Evolutionary conservation across 37 sponge, comb jelly and placozoan genomes (phyloP).

Genomic region (Tethya wilhelma): DNA sequence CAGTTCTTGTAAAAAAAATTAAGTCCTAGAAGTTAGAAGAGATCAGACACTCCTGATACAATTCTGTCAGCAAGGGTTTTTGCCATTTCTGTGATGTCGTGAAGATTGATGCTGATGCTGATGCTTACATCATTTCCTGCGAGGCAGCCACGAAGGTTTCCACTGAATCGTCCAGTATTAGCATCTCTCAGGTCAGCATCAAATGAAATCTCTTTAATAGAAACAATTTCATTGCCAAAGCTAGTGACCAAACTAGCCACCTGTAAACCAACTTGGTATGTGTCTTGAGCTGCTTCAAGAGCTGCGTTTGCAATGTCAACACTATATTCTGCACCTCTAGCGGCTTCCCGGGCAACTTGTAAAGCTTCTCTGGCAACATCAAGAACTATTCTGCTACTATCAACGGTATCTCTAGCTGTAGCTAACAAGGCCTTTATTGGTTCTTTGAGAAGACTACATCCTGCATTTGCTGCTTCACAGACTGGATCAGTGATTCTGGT

Average conservation of each 20-base stretch:
- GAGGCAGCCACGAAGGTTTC: neutral
- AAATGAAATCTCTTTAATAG: constrained; percentile 21
- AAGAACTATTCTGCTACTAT: constrained; percentile 1
- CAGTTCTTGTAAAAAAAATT: too few species aligned
- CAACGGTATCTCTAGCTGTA: constrained; percentile 13
- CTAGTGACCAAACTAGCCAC: neutral
- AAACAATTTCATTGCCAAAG: constrained; percentile 1
- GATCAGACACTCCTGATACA: neutral
- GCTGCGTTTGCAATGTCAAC: neutral
- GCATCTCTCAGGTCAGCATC: constrained; percentile 9
- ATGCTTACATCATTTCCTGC: neutral
- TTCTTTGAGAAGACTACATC: neutral
- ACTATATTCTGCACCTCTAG: neutral
- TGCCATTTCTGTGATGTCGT: constrained; percentile 2
- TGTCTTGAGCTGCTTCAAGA: too few species aligned
- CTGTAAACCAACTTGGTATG: neutral
- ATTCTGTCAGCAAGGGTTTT: constrained; percentile 3
- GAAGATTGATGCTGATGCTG: neutral
- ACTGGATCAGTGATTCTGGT: constrained; percentile 27
- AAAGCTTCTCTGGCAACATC: constrained; percentile 12
- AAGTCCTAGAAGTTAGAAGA: too few species aligned
- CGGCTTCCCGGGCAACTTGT: neutral
- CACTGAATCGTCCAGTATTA: neutral
- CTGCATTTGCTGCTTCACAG: constrained; percentile 16
- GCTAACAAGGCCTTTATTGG: neutral